Evolutionary conservation across 2,797 vertebrate genomes (phyloP), one percentile per base, ranked within the genome.

Genomic region (Oryzias dopingdopingensis): DNA sequence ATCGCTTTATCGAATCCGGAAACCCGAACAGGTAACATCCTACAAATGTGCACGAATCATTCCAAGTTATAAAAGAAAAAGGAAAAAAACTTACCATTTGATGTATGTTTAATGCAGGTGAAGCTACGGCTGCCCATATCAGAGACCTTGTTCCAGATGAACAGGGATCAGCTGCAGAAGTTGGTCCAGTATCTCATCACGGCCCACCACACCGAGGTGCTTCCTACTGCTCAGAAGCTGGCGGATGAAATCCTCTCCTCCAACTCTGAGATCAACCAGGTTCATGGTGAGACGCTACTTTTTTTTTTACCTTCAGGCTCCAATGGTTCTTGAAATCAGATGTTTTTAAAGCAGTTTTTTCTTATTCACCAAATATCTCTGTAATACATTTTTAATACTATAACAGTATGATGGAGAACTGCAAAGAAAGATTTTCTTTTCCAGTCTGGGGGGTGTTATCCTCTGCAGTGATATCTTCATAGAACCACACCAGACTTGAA

Each of bases 251-350:
- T 99, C 88, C 95, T 99, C 58, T 99, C 96, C 43, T 96, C 96
- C 78, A 98, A 99, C 92, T 99, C 97, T 1, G 95, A 99, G 92
- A 99, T 99, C 91, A 99, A 98, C 91, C 97, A 98, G 93, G 96
- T 99, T 66, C 97, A 99, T 23, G 97, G 97, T 98, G 78, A 96
- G 95, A 86, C 6, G 16, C 20, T 26, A 48, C 16, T 52, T 23
- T 49, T 14, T 40, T 45, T 42, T 52, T 42, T 52, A 17, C 15
- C 8, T 44, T 37, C 15, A 40, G 14, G 5, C 44, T 13, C 13
- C 7, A 23, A 16, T 42, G 3, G 43, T 7, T 10, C 15, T 4
- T 7, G 22, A 37, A 18, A 15, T 23, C 14, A 10, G 6, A 7
- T 29, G 7, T 41, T 12, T 41, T 52, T 49, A 23, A 5, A 42